Evolutionary conservation across 2,888 invertebrate species (phyloP).

Genomic region (Drosophila pegasa): DNA sequence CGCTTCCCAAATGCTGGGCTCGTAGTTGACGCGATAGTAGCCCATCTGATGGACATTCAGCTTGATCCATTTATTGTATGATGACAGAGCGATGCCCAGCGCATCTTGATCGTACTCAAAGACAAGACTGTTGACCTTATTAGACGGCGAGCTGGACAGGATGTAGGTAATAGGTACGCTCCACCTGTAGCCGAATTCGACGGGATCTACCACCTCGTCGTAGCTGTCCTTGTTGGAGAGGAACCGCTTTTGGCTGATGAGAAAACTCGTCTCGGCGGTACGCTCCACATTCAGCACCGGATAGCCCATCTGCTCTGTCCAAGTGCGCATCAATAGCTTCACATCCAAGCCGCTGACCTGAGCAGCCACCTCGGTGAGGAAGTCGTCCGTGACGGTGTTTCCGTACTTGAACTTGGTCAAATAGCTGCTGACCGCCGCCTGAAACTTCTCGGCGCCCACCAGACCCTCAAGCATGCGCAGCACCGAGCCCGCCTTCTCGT

Average conservation of each 20-base stretch:
- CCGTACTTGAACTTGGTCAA: constrained; percentile 88
- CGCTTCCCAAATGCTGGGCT: constrained; percentile 87
- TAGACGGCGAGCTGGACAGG: constrained; percentile 85
- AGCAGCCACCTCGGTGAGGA: constrained; percentile 87
- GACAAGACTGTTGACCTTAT: constrained; percentile 71
- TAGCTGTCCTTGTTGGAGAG: constrained; percentile 88
- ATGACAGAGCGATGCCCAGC: constrained; percentile 76
- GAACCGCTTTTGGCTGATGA: constrained; percentile 90
- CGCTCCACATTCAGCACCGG: constrained; percentile 89
- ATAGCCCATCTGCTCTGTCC: constrained; percentile 95
- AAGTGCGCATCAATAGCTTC: constrained; percentile 91
- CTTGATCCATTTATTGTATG: constrained; percentile 89
- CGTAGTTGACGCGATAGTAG: constrained; percentile 94
- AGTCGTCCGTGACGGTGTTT: constrained; percentile 92
- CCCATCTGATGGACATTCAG: constrained; percentile 93
- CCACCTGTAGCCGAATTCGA: constrained; percentile 89
- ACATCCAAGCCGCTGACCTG: constrained; percentile 86
- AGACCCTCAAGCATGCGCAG: constrained; percentile 94
- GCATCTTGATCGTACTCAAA: constrained; percentile 59
- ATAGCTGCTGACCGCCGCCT: constrained; percentile 90
- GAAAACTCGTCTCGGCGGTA: constrained; percentile 83
- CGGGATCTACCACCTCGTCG: constrained; percentile 84
- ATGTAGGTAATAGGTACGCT: constrained; percentile 92
- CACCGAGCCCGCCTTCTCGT: constrained; percentile 94
- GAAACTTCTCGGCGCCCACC: constrained; percentile 89